phyloP scores from a whole-genome alignment of 2,797 vertebrate species.

The Phalloptychus januarius region DNA sequence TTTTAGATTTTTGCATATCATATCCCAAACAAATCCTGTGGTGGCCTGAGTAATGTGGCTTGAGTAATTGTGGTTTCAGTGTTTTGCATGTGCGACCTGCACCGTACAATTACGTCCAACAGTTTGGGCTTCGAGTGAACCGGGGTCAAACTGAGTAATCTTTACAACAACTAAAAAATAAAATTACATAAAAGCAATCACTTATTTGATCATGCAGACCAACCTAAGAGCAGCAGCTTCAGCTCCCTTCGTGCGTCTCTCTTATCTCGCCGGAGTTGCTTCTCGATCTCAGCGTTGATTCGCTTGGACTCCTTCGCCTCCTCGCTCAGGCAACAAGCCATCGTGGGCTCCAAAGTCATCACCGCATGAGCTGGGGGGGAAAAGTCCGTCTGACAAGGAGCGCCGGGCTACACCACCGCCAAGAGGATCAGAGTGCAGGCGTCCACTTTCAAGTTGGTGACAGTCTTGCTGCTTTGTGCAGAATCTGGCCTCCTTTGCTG shows the following conservation, averaged over 20 bases:
- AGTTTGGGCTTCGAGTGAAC: neutral
- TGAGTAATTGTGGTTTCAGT: conserved; percentile 18
- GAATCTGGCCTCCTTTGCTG: conserved; percentile 41
- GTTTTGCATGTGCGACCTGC: conserved; percentile 54
- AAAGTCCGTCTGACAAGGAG: conserved; percentile 68
- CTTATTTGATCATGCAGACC: conserved; percentile 38
- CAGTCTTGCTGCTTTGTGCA: neutral
- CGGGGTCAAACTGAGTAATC: conserved; percentile 5
- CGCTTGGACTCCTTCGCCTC: conserved; percentile 99
- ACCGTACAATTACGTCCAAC: conserved; percentile 24
- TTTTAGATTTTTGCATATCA: conserved; percentile 57
- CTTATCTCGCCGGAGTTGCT: conserved; percentile 96
- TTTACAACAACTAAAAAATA: neutral
- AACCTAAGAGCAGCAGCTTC: conserved; percentile 95
- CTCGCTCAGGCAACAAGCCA: conserved; percentile 99
- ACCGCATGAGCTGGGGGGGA: conserved; percentile 76
- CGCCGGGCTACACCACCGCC: conserved; percentile 54
- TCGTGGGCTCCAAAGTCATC: conserved; percentile 99
- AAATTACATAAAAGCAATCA: too few relatives aligned
- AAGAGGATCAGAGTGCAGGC: conserved; percentile 29
- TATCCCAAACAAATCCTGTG: conserved; percentile 54
- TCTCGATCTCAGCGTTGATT: conserved; percentile 98
- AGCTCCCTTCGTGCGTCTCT: conserved; percentile 93
- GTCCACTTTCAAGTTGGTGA: conserved; percentile 23
- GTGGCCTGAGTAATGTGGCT: conserved; percentile 14